Percentiles rank a stretch among this genome's conserved stretches.
phyloP scores from a whole-genome alignment of 2,888 invertebrate genomes.

The Mythimna lalbum region DNA sequence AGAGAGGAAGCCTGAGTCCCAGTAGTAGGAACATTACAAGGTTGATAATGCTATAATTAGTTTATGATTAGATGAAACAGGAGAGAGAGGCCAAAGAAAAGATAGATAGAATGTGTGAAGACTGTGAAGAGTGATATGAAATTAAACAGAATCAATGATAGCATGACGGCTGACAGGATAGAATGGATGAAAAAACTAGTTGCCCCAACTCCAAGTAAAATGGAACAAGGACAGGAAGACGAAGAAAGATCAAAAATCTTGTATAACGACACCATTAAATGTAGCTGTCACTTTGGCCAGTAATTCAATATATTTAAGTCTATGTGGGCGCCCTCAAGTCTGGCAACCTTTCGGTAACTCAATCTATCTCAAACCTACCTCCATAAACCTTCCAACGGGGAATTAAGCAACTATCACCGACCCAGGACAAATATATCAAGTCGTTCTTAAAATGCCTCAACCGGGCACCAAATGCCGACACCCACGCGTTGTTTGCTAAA shows the following conservation, averaged over 20 bases:
- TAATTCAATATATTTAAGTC: constrained; percentile 3
- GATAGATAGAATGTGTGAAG: too few relatives aligned
- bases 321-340: constrained; percentile 23
- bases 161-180: too few relatives aligned
- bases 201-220: too few relatives aligned
- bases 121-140: too few relatives aligned
- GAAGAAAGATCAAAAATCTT: not conserved
- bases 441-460: constrained; percentile 62
- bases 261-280: not conserved
- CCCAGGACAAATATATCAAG: constrained; percentile 56
- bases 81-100: too few relatives aligned
- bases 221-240: too few relatives aligned
- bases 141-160: too few relatives aligned
- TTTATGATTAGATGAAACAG: too few relatives aligned
- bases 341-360: constrained; percentile 32
- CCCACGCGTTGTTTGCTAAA: constrained; percentile 64
- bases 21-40: too few relatives aligned
- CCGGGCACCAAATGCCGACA: constrained; percentile 62
- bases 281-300: not conserved
- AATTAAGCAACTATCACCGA: constrained; percentile 50
- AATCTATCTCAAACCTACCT: constrained; percentile 24
- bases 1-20: too few relatives aligned
- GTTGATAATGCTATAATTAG: too few relatives aligned
- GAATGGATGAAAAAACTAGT: too few relatives aligned
- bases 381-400: constrained; percentile 14